Conservation (phyloP, 2,797 vertebrate genomes). For the Xenentodon cancila region DNA sequence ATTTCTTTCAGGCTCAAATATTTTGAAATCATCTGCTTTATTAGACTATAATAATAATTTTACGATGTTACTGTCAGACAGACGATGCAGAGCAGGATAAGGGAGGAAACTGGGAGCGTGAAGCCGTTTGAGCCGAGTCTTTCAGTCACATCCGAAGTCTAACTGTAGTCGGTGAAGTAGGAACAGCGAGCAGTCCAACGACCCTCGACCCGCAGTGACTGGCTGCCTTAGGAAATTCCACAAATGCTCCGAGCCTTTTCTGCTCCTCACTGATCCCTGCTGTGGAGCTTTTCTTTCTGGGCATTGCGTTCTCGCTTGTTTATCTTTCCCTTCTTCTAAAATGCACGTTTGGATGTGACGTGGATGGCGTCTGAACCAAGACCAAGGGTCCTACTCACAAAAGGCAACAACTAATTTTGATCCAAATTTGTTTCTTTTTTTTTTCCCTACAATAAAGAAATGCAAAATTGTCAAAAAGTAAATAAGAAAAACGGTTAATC, state of each 20-base stretch:
- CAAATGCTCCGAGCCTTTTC: conserved; percentile 37
- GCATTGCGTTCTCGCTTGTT: conserved; percentile 48
- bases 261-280: conserved; percentile 28
- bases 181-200: conserved; percentile 28
- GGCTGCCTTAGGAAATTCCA: conserved; percentile 66
- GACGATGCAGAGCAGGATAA: too few species aligned
- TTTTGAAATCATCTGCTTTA: too few species aligned
- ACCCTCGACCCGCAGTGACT: conserved; percentile 53
- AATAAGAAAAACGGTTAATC: conserved; percentile 32
- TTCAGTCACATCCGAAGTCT: conserved; percentile 7
- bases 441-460: conserved; percentile 6
- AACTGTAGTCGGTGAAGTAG: conserved; percentile 42
- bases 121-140: too few species aligned
- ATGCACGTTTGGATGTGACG: conserved; percentile 23
- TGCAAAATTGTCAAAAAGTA: conserved; percentile 2
- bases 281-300: conserved; percentile 41
- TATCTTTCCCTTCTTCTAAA: conserved; percentile 61
- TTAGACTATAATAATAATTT: too few species aligned
- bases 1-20: too few species aligned
- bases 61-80: too few species aligned
- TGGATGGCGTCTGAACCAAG: background rate
- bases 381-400: conserved; percentile 6
- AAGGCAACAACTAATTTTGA: conserved; percentile 7
- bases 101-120: too few species aligned
- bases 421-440: conserved; percentile 14